Percentiles rank a stretch among this genome's conserved stretches.
Evolutionary conservation across 37 sponge, comb jelly and placozoan species (phyloP).

Genomic region (Chondrilla cf. caribensis): DNA sequence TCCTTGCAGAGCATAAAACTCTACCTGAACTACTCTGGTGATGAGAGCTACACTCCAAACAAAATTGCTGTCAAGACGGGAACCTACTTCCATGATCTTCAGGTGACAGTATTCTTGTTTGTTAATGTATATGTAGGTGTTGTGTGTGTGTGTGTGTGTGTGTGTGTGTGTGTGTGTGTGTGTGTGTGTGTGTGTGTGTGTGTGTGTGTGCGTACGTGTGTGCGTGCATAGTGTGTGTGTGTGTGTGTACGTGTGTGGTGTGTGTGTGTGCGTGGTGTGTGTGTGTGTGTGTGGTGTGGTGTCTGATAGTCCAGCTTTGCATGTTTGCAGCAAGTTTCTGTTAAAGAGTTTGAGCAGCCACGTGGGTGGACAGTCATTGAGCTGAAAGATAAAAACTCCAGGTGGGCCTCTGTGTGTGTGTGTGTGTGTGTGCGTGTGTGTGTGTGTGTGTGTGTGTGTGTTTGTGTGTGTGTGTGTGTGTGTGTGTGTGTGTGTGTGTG

Average conservation of each 20-base stretch:
- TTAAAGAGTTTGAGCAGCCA: slow-evolving; percentile 80
- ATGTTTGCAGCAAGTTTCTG: slow-evolving; percentile 51
- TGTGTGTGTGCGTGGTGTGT: no score
- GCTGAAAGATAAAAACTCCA: slow-evolving; percentile 29
- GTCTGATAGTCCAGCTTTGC: no score
- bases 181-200: no score
- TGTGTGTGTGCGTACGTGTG: no score
- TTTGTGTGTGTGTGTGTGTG: slow-evolving; percentile 21
- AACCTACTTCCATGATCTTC: slow-evolving; percentile 73
- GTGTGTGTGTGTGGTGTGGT: no score
- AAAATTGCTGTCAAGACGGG: slow-evolving; percentile 79
- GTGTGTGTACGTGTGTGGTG: no score
- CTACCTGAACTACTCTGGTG: slow-evolving; percentile 76
- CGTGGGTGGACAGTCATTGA: slow-evolving; percentile 80
- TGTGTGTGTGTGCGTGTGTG: slow-evolving; percentile 21
- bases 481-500: slow-evolving; percentile 21
- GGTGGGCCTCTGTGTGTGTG: slow-evolving; percentile 5
- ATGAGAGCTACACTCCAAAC: slow-evolving; percentile 99
- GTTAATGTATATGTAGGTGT: no score
- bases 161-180: slow-evolving; percentile 11
- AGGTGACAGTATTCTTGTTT: slow-evolving; percentile 30
- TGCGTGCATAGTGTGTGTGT: no score
- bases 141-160: neutral
- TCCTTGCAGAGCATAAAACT: slow-evolving; percentile 47
- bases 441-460: slow-evolving; percentile 20